phyloP scores from a whole-genome alignment of 2,113 vertebrate genomes.

The Strix uralensis region DNA sequence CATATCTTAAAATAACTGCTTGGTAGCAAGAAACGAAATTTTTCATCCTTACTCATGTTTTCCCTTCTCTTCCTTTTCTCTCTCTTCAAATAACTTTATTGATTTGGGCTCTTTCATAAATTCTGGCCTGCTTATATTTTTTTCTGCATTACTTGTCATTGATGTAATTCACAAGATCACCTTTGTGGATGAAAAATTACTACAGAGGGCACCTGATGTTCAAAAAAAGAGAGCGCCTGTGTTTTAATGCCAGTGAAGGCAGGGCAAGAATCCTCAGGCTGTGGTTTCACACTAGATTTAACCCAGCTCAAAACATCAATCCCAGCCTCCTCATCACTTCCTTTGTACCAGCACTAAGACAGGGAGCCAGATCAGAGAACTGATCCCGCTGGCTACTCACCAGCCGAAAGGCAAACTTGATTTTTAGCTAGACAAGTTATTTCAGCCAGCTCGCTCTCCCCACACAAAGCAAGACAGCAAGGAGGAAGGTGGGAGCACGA shows the following conservation, averaged over 20 bases:
- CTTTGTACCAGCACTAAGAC: not conserved
- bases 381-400: not conserved
- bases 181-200: not conserved
- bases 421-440: not conserved
- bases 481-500: not conserved
- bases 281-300: not conserved
- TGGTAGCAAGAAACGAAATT: not conserved
- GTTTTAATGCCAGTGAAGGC: not conserved
- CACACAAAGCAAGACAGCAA: not conserved
- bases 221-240: not conserved
- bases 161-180: not conserved
- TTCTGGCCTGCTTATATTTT: not conserved
- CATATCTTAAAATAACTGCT: constrained; percentile 50
- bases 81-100: not conserved
- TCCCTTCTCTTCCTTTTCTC: not conserved
- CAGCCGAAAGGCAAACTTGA: not conserved
- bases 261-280: not conserved
- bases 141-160: not conserved
- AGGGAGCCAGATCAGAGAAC: not conserved
- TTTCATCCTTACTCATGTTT: not conserved
- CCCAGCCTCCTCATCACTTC: not conserved
- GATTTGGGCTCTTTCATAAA: not conserved
- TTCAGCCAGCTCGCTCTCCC: not conserved
- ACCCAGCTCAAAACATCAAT: not conserved
- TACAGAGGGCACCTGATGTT: not conserved